A percentile compares a stretch with the other conserved stretches of the same genome.
Conservation (phyloP, 2,797 vertebrate genomes). For the Myotis daubentonii region DNA sequence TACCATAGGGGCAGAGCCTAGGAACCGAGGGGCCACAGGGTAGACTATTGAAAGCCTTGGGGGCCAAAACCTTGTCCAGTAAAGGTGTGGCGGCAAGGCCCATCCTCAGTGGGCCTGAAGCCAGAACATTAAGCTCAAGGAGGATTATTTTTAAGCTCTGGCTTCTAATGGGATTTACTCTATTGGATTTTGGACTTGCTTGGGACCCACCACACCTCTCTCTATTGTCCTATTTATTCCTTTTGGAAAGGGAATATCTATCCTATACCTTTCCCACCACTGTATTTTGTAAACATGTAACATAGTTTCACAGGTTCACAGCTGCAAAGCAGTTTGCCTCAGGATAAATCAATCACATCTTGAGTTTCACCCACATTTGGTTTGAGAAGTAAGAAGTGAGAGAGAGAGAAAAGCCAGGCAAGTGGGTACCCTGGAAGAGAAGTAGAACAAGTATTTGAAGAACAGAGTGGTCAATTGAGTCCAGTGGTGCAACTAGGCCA, state of each 20-base stretch:
- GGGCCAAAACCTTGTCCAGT: background rate
- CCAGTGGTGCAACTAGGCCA: background rate
- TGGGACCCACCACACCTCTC: background rate
- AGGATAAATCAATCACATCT: background rate
- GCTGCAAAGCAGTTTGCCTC: background rate
- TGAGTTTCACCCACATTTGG: background rate
- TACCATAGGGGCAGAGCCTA: background rate
- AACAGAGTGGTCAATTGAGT: background rate
- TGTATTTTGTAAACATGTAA: background rate
- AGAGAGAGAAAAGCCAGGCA: background rate
- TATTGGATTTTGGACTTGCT: background rate
- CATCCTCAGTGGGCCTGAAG: background rate
- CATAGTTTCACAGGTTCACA: background rate
- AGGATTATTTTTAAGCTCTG: background rate
- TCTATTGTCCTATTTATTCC: background rate
- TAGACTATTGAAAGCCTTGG: background rate
- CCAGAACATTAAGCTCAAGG: background rate
- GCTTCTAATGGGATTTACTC: background rate
- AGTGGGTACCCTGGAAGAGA: background rate
- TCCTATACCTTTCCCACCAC: background rate
- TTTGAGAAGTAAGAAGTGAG: background rate
- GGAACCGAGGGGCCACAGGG: background rate
- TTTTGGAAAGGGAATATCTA: background rate
- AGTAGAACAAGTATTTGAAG: background rate
- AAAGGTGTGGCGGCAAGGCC: background rate